These are phyloP conservation scores for Enchytraeus crypticus DNA, from an alignment of 2,888 invertebrate species.

Conservation along the genomic window DNA sequence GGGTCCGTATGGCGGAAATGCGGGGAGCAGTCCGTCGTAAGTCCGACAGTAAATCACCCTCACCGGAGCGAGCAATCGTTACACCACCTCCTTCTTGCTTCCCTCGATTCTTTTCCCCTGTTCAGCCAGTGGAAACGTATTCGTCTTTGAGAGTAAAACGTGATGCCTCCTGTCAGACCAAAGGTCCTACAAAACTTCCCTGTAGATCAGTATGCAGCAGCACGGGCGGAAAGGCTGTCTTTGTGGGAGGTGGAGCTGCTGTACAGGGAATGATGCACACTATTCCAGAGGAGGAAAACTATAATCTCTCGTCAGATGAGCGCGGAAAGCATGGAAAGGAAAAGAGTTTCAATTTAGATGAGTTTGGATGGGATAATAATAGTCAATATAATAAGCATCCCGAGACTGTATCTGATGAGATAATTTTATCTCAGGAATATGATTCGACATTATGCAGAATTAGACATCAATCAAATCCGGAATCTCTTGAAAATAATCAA, in stretches of 20 bases:
- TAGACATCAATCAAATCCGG: no score
- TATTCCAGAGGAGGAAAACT: constrained; percentile 11
- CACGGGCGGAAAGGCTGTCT: no score
- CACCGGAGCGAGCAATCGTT: constrained; percentile 1
- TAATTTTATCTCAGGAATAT: no score
- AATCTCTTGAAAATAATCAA: no score
- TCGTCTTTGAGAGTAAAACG: neutral
- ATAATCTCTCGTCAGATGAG: neutral
- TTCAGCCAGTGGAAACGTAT: neutral
- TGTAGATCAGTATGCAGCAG: no score
- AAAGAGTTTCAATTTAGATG: no score
- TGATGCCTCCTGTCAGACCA: neutral
- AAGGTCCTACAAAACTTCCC: neutral
- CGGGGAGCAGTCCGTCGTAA: constrained; percentile 6
- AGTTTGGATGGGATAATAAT: no score
- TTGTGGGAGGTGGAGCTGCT: neutral
- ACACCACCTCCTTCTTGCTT: neutral
- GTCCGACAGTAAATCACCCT: constrained; percentile 15
- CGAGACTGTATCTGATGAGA: no score
- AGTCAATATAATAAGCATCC: no score
- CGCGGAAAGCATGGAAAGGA: no score
- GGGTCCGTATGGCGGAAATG: constrained; percentile 16
- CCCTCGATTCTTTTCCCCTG: neutral
- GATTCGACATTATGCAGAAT: no score
- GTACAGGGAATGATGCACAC: constrained; percentile 11